phyloP scores from a whole-genome alignment of 2,888 invertebrate genomes.

The Agelastica alni region DNA sequence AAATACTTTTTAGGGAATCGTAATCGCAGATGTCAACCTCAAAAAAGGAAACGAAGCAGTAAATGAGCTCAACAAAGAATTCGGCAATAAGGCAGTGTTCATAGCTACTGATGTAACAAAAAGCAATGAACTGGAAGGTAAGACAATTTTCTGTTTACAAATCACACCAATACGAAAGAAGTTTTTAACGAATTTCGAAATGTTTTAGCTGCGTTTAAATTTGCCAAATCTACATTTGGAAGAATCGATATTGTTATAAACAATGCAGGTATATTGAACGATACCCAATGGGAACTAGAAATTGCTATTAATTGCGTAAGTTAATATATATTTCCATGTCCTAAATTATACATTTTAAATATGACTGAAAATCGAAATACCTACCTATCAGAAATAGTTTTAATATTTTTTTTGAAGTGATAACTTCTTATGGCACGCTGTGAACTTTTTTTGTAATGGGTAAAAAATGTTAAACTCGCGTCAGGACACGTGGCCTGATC shows the following conservation, averaged over 20 bases:
- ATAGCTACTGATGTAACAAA: constrained; percentile 75
- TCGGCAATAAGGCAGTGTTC: constrained; percentile 70
- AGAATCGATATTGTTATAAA: constrained; percentile 64
- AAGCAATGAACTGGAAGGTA: constrained; percentile 73
- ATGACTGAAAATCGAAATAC: no score
- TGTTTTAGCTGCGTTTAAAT: constrained; percentile 55
- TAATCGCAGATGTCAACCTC: constrained; percentile 46
- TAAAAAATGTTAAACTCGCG: no score
- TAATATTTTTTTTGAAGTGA: no score
- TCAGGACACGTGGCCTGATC: no score
- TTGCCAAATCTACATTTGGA: constrained; percentile 50
- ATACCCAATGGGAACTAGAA: constrained; percentile 75
- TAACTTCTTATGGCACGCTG: no score
- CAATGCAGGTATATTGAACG: constrained; percentile 80
- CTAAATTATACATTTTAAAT: no score
- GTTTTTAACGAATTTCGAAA: constrained; percentile 39
- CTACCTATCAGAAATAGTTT: no score
- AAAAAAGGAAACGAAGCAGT: constrained; percentile 64
- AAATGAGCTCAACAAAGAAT: constrained; percentile 64
- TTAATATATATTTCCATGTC: no score
- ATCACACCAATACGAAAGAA: no score
- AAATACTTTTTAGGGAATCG: constrained; percentile 42
- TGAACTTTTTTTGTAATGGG: no score
- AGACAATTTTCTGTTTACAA: no score
- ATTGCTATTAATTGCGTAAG: constrained; percentile 60